Evolutionary conservation across 30 jellyfish, hydroid and myxozoan genomes (phyloP).

Genomic region (Aurelia sp.): DNA sequence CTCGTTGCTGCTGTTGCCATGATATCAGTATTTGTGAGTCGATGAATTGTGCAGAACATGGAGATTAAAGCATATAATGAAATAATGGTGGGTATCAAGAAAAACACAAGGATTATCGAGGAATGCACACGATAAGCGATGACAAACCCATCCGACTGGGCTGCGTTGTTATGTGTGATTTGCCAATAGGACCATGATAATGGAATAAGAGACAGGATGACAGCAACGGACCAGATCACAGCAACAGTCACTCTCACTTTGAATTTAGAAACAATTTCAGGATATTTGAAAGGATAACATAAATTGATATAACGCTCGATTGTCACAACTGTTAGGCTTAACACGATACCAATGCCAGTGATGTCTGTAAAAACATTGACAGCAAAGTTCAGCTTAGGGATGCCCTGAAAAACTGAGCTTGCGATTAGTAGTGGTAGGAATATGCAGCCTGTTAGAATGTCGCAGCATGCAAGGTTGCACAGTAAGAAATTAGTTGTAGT

Average conservation of each 20-base stretch:
- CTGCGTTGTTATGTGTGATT: neutral
- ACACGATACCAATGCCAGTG: constrained; percentile 25
- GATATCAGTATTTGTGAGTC: constrained; percentile 44
- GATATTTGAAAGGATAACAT: constrained; percentile 54
- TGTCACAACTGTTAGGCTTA: constrained; percentile 45
- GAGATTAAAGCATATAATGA: constrained; percentile 50
- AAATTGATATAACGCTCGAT: constrained; percentile 49
- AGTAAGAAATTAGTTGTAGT: constrained; percentile 49
- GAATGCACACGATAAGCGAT: constrained; percentile 53
- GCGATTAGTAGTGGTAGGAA: constrained; percentile 49
- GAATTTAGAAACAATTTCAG: constrained; percentile 19
- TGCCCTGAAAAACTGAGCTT: neutral
- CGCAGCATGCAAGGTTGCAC: constrained; percentile 65
- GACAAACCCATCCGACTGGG: neutral
- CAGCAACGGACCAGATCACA: constrained; percentile 58
- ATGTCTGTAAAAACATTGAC: constrained; percentile 50
- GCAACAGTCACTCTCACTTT: constrained; percentile 40
- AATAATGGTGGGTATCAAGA: constrained; percentile 54
- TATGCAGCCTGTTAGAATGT: constrained; percentile 46
- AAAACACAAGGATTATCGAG: constrained; percentile 32
- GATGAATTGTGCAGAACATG: constrained; percentile 49
- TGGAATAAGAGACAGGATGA: constrained; percentile 41
- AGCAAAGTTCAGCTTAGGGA: constrained; percentile 13
- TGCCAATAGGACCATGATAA: constrained; percentile 34
- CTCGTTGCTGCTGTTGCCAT: constrained; percentile 15